Percentiles rank a stretch among this genome's conserved stretches.
These are phyloP conservation scores for Lysiphlebus fabarum DNA, from an alignment of 1,140 invertebrate genomes.

Conservation along the genomic window DNA sequence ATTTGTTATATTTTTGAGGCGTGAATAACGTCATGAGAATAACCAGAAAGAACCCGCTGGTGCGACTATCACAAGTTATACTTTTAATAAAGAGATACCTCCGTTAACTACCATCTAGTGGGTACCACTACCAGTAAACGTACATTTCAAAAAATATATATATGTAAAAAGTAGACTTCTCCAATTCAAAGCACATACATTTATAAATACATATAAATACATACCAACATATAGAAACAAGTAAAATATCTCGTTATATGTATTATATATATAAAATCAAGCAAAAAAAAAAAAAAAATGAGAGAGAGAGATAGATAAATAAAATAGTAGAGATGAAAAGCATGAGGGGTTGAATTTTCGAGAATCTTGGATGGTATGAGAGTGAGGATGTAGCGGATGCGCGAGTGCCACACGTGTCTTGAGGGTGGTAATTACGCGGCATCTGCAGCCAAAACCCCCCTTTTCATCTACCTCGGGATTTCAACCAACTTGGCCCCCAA, in stretches of 20 bases:
- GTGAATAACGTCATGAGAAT: not conserved
- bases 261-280: not conserved
- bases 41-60: constrained; percentile 21
- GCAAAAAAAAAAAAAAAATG: constrained; percentile 15
- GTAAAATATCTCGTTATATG: too few relatives aligned
- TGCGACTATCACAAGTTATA: constrained; percentile 45
- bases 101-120: constrained; percentile 31
- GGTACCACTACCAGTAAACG: constrained; percentile 32
- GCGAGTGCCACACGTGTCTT: constrained; percentile 55
- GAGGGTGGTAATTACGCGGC: constrained; percentile 57
- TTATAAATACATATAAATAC: too few relatives aligned
- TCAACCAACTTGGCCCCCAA: constrained; percentile 40
- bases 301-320: constrained; percentile 32
- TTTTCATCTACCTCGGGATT: constrained; percentile 40
- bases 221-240: too few relatives aligned
- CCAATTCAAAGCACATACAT: too few relatives aligned
- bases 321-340: constrained; percentile 14
- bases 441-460: constrained; percentile 53
- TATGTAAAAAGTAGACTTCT: constrained; percentile 8
- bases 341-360: constrained; percentile 1
- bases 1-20: too few relatives aligned
- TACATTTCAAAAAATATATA: too few relatives aligned
- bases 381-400: constrained; percentile 39
- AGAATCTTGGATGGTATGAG: constrained; percentile 1
- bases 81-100: constrained; percentile 50